Evolutionary conservation across 2,797 vertebrate species (phyloP), one percentile per base, ranked within the genome.

Genomic region (Nannoperca obscura): DNA sequence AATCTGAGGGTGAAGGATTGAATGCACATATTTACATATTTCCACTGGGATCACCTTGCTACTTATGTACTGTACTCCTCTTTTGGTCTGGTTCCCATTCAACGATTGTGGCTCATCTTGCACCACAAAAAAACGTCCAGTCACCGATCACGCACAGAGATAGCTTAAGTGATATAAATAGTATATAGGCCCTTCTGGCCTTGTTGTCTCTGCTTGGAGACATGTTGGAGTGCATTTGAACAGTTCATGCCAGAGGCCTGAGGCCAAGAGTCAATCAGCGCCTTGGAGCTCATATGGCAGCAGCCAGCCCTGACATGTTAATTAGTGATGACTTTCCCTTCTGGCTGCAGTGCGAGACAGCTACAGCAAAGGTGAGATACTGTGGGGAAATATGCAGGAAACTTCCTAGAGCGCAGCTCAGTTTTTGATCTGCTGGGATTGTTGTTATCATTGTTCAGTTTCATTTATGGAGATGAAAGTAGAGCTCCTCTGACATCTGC

Each of bases 391-490:
- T 72, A 59, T 67, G 69, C 78, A 78, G 77, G 69, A 88, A 80
- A 83, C 84, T 82, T 90, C 83, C 69, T 49, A 57, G 63, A 82
- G 82, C 80, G 68, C 63, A 3, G 47, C 67, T 62, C 44, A 4
- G 42, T 74, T 79, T 93, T 92, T 93, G 86, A 94, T 93, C 90
- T 79, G 70, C 82, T 24, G 49, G 71, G 80, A 90, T 90, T 47
- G n/a, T 67, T 83, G 79, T 88, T 88, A 89, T 92, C 85, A 74
- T 87, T 83, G 89, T 92, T 91, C 84, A 64, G 77, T 93, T 91
- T 89, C 85, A 87, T 85, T 92, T 91, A 82, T 60, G 68, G 71
- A 91, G 90, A 93, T 90, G 80, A 92, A 91, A 91, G 86, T 44
- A n/a, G 73, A 65, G 76, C 69, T 66, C 19, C 46, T 69, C 72